A percentile compares a stretch with the other conserved stretches of the same genome.
phyloP scores from a whole-genome alignment of 1,140 invertebrate species.

The Musca vetustissima region DNA sequence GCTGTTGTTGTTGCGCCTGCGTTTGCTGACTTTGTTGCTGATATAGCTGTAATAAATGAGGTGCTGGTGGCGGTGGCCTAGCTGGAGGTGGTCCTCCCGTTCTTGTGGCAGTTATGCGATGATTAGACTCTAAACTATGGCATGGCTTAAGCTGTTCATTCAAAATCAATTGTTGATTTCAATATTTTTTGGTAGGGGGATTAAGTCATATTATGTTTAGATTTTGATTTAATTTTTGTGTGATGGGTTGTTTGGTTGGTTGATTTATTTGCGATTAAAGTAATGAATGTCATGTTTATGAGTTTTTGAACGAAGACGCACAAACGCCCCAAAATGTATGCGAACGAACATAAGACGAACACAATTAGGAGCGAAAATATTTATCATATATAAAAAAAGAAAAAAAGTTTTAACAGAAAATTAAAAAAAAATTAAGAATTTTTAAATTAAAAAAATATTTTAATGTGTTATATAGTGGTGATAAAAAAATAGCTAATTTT shows the following conservation, averaged over 20 bases:
- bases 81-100: conserved; percentile 37
- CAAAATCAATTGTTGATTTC: neutral
- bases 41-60: conserved; percentile 21
- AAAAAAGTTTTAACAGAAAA: too few relatives aligned
- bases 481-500: too few relatives aligned
- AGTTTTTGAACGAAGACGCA: neutral
- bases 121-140: conserved; percentile 32
- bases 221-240: conserved; percentile 1
- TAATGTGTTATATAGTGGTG: too few relatives aligned
- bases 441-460: too few relatives aligned
- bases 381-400: conserved; percentile 8
- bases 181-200: neutral
- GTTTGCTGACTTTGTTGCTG: neutral
- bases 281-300: conserved; percentile 17
- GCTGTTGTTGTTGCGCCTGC: conserved; percentile 2
- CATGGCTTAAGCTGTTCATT: conserved; percentile 48
- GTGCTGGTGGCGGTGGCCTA: conserved; percentile 42
- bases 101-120: conserved; percentile 23
- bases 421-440: too few relatives aligned
- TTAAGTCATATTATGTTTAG: neutral
- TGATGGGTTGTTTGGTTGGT: conserved; percentile 2
- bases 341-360: conserved; percentile 20
- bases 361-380: conserved; percentile 16
- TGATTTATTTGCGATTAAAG: too few relatives aligned
- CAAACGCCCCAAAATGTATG: conserved; percentile 11